A percentile compares a stretch with the other conserved stretches of the same genome.
These are phyloP conservation scores for Glaucopsyche alexis DNA, from an alignment of 2,888 invertebrate genomes.

Conservation along the genomic window DNA sequence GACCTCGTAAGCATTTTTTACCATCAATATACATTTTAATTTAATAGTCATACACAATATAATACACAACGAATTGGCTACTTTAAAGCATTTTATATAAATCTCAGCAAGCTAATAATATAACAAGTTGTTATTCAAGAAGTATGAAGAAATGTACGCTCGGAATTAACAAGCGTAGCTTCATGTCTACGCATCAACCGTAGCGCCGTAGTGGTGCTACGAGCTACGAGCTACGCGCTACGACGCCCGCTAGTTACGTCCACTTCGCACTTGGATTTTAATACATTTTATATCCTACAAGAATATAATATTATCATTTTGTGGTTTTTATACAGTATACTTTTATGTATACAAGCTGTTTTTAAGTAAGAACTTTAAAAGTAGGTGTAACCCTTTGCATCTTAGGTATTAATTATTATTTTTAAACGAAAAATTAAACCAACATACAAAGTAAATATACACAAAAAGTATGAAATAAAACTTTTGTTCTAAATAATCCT, in stretches of 20 bases:
- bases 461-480: no score
- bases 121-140: constrained; percentile 17
- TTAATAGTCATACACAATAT: no score
- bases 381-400: no score
- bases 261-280: not conserved
- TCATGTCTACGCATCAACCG: constrained; percentile 11
- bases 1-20: no score
- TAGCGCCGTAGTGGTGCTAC: constrained; percentile 15
- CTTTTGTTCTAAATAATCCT: no score
- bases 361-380: no score
- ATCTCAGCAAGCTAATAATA: not conserved
- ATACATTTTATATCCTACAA: not conserved
- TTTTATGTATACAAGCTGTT: not conserved
- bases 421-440: no score
- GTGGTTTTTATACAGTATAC: not conserved
- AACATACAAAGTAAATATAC: no score
- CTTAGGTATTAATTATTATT: no score
- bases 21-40: no score
- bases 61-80: not conserved
- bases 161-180: constrained; percentile 21
- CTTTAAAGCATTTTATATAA: not conserved
- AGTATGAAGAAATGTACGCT: not conserved
- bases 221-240: constrained; percentile 24
- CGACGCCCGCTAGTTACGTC: constrained; percentile 12
- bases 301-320: not conserved